phyloP scores from a whole-genome alignment of 2,113 vertebrate genomes.

The Malurus alboscapulatus region DNA sequence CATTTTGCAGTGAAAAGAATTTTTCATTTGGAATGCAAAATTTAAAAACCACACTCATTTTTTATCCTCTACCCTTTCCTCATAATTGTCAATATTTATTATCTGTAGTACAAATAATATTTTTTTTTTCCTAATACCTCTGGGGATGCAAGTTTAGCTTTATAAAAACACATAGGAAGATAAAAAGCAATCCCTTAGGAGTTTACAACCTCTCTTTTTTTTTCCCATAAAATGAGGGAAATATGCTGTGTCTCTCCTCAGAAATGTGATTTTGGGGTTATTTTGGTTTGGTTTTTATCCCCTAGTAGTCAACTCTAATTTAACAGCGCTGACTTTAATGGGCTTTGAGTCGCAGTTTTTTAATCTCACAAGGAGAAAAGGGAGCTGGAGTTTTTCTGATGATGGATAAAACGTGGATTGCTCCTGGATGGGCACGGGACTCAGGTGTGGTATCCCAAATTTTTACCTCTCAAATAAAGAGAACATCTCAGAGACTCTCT shows the following conservation, averaged over 20 bases:
- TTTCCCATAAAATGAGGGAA: background rate
- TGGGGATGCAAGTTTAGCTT: background rate
- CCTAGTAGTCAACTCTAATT: background rate
- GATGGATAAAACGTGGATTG: background rate
- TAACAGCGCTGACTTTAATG: background rate
- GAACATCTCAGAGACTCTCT: background rate
- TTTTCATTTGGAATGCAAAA: background rate
- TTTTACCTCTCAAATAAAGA: background rate
- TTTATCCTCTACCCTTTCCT: background rate
- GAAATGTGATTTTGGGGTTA: background rate
- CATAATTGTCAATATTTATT: background rate
- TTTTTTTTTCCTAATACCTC: background rate
- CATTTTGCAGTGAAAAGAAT: background rate
- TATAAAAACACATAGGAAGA: background rate
- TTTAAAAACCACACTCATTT: background rate
- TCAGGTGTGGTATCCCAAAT: background rate
- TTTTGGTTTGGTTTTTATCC: background rate
- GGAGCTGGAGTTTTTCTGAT: background rate
- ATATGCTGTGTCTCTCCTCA: background rate
- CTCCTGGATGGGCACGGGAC: background rate
- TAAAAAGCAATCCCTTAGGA: background rate
- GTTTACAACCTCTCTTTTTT: background rate
- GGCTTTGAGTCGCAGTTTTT: background rate
- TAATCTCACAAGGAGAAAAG: background rate
- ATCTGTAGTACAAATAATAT: background rate